phyloP scores from a whole-genome alignment of 2,113 vertebrate species.

The Pangasianodon hypophthalmus region DNA sequence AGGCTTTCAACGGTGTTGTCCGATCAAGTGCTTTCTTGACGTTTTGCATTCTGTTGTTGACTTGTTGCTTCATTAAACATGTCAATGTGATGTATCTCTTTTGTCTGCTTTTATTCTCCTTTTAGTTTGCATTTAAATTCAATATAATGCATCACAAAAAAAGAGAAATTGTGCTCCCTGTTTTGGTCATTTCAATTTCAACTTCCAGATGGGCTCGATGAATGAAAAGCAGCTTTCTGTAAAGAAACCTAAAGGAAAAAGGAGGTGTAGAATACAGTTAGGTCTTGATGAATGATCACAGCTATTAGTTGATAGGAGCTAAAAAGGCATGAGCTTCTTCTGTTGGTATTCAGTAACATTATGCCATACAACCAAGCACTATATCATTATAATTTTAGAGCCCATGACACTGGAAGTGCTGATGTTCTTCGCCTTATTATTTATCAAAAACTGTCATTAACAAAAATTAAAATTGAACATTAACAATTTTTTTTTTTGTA shows the following conservation, averaged over 20 bases:
- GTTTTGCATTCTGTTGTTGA: background rate
- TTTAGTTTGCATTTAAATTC: background rate
- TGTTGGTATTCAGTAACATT: background rate
- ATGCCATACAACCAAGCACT: background rate
- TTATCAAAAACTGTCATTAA: background rate
- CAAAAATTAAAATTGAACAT: too few species aligned
- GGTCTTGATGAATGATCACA: background rate
- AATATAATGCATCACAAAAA: background rate
- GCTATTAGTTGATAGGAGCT: background rate
- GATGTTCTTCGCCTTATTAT: background rate
- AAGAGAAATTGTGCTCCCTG: background rate
- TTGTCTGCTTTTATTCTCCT: background rate
- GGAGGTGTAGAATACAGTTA: background rate
- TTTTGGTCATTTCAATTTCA: background rate
- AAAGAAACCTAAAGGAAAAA: background rate
- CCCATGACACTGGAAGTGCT: background rate
- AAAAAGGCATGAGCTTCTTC: background rate
- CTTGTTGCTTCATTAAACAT: constrained; percentile 32
- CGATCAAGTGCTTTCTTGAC: background rate
- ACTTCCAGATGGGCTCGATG: background rate
- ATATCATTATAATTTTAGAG: background rate
- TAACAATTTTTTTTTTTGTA: too few species aligned
- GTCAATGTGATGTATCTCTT: background rate
- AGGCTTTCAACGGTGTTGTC: background rate
- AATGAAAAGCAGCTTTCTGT: background rate